phyloP scores from a whole-genome alignment of 2,113 vertebrate species.

The Sceloporus undulatus region DNA sequence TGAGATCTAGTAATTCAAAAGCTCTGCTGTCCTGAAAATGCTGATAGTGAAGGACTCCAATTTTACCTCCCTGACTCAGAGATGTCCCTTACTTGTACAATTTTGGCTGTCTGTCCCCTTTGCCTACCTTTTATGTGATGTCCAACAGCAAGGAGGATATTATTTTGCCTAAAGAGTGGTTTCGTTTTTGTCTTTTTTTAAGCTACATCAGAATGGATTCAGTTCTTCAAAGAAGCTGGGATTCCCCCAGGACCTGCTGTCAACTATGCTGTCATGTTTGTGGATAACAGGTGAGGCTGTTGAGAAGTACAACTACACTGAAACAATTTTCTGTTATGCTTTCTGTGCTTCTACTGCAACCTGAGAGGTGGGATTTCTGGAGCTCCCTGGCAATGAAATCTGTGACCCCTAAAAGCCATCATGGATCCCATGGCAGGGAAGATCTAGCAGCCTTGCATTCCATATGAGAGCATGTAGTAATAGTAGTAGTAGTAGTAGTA shows the following conservation, averaged over 20 bases:
- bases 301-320: background rate
- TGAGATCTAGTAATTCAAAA: no score
- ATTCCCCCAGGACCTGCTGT: conserved; percentile 92
- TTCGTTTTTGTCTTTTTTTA: fast-evolving
- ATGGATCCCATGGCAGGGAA: background rate
- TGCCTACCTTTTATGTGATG: background rate
- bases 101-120: background rate
- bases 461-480: background rate
- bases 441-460: background rate
- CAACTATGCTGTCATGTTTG: conserved; percentile 91
- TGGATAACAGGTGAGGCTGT: conserved; percentile 89
- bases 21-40: no score
- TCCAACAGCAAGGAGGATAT: no score
- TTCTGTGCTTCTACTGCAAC: background rate
- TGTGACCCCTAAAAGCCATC: background rate
- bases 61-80: background rate
- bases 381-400: background rate
- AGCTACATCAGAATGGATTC: conserved; percentile 96
- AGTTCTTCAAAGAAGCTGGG: conserved; percentile 95
- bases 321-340: background rate
- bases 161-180: background rate
- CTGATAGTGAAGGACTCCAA: no score
- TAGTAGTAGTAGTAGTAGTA: no score
- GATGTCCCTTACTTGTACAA: background rate
- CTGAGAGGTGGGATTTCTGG: background rate